These are phyloP conservation scores for Paralichthys olivaceus DNA, from an alignment of 2,113 vertebrate species.

Conservation along the genomic window DNA sequence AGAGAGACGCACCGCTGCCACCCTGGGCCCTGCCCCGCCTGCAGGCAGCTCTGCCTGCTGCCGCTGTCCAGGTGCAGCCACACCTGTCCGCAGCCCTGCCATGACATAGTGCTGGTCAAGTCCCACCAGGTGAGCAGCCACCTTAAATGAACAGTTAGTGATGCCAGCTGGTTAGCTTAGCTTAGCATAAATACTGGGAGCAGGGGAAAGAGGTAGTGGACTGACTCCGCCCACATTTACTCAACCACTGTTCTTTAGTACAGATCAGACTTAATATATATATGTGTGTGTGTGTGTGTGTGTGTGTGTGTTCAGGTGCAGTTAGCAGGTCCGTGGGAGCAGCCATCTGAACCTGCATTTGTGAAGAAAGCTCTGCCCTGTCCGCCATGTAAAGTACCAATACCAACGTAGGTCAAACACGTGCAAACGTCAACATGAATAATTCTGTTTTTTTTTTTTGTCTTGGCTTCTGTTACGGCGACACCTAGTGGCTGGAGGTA, in stretches of 20 bases:
- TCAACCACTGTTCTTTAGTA: no score
- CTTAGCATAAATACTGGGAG: background rate
- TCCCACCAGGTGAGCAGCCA: conserved; percentile 65
- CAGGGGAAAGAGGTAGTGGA: background rate
- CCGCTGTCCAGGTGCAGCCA: conserved; percentile 59
- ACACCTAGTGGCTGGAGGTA: no score
- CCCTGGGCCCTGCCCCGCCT: conserved; percentile 66
- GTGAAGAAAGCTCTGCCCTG: conserved; percentile 90
- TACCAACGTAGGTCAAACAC: conserved; percentile 85
- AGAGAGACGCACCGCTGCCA: conserved; percentile 72
- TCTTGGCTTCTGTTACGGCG: no score
- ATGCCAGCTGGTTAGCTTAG: background rate
- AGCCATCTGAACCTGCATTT: conserved; percentile 87
- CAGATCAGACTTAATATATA: no score
- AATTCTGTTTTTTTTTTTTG: no score
- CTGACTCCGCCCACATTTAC: background rate
- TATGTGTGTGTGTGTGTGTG: conserved; percentile 11
- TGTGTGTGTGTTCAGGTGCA: conserved; percentile 81
- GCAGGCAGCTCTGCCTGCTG: conserved; percentile 63
- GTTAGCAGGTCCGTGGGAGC: conserved; percentile 92
- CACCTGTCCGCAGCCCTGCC: conserved; percentile 65
- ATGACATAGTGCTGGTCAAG: conserved; percentile 71
- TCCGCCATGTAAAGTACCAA: conserved; percentile 88
- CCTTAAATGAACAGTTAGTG: background rate
- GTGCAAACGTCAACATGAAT: background rate